These are phyloP conservation scores for Lepus townsendii DNA, from an alignment of 2,797 vertebrate species.

Conservation along the genomic window DNA sequence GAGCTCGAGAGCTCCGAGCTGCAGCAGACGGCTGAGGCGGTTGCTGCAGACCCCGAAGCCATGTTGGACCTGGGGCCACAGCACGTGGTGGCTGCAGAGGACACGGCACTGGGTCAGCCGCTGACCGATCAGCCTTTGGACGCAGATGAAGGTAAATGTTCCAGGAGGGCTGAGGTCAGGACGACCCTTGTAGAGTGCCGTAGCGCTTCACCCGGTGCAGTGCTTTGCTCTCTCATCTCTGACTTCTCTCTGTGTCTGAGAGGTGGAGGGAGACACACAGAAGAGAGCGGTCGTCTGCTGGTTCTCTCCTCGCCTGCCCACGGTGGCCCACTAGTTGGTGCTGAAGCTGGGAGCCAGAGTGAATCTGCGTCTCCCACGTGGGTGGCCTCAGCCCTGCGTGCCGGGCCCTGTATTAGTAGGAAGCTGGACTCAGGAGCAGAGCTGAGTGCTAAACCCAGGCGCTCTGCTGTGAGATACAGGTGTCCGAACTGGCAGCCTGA, in stretches of 20 bases:
- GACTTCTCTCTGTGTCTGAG: background rate
- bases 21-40: slow-evolving; percentile 86
- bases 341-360: too few species aligned
- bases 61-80: slow-evolving; percentile 94
- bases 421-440: too few species aligned
- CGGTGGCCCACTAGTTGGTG: too few species aligned
- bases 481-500: too few species aligned
- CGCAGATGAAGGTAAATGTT: slow-evolving; percentile 92
- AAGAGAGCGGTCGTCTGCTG: too few species aligned
- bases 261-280: too few species aligned
- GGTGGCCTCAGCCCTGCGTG: too few species aligned
- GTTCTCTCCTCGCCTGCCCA: too few species aligned
- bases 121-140: slow-evolving; percentile 92
- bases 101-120: slow-evolving; percentile 91
- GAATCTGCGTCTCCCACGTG: too few species aligned
- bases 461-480: too few species aligned
- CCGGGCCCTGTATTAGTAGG: too few species aligned
- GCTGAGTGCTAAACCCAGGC: too few species aligned
- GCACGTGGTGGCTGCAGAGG: slow-evolving; percentile 93
- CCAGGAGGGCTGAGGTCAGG: background rate
- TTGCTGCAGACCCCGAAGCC: slow-evolving; percentile 91
- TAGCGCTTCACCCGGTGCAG: background rate
- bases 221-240: background rate
- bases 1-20: slow-evolving; percentile 92
- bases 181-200: accelerated